Percentiles rank a stretch among this genome's conserved stretches.
phyloP scores from a whole-genome alignment of 2,113 vertebrate species.

The Osmerus eperlanus region DNA sequence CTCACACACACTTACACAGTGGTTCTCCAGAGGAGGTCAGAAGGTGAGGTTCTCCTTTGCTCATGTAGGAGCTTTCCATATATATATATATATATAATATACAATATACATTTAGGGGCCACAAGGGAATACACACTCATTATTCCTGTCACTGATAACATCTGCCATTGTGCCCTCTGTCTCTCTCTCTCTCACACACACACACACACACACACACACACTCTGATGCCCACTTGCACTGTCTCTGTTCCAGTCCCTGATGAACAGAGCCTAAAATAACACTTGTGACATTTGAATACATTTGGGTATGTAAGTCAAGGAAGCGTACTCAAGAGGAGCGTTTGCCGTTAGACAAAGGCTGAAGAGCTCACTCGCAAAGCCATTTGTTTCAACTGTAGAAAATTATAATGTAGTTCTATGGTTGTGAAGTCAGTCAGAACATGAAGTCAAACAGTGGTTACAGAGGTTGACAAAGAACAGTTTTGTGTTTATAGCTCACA shows the following conservation, averaged over 20 bases:
- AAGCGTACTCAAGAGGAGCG: neutral
- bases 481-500: neutral
- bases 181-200: too few relatives aligned
- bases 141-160: constrained; percentile 73
- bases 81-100: too few relatives aligned
- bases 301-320: constrained; percentile 28
- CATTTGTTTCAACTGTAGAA: too few relatives aligned
- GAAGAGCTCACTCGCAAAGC: neutral
- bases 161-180: constrained; percentile 47
- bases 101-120: constrained; percentile 12
- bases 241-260: neutral
- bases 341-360: neutral
- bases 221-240: neutral
- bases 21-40: too few relatives aligned
- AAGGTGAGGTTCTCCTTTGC: too few relatives aligned
- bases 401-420: too few relatives aligned
- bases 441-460: neutral
- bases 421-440: too few relatives aligned
- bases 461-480: neutral
- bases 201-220: constrained; percentile 28
- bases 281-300: constrained; percentile 42
- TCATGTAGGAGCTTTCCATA: too few relatives aligned
- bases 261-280: constrained; percentile 50
- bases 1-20: neutral
- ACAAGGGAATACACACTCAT: constrained; percentile 60